These are phyloP conservation scores for Monomorium pharaonis DNA, from an alignment of 1,140 invertebrate species.

Conservation along the genomic window DNA sequence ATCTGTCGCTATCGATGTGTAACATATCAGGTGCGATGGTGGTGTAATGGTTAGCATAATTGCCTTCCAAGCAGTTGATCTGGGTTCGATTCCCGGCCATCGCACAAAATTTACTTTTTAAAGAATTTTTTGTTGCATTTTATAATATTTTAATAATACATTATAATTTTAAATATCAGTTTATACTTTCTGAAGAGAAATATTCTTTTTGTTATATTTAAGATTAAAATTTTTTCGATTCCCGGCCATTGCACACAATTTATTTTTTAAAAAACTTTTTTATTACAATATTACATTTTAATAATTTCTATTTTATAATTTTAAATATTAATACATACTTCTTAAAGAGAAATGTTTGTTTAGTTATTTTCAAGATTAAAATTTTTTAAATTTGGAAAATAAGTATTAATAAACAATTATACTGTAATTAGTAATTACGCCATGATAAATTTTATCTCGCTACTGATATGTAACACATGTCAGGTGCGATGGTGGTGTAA, in stretches of 20 bases:
- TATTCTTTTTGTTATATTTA: no score
- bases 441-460: background rate
- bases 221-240: constrained; percentile 92
- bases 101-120: constrained; percentile 87
- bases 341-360: no score
- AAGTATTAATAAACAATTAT: background rate
- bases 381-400: background rate
- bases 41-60: constrained; percentile 90
- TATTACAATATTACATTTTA: background rate
- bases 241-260: constrained; percentile 93
- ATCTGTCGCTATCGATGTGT: background rate
- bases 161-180: no score
- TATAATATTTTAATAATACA: no score
- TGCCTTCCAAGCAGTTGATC: constrained; percentile 89
- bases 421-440: background rate
- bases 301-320: no score
- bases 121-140: background rate
- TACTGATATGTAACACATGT: background rate
- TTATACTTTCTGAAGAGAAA: background rate
- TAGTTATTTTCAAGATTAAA: background rate
- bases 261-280: constrained; percentile 67
- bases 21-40: constrained; percentile 79
- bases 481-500: constrained; percentile 91
- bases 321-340: no score
- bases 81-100: constrained; percentile 97